Evolutionary conservation across 2,113 vertebrate genomes (phyloP).

Genomic region (Caretta caretta): DNA sequence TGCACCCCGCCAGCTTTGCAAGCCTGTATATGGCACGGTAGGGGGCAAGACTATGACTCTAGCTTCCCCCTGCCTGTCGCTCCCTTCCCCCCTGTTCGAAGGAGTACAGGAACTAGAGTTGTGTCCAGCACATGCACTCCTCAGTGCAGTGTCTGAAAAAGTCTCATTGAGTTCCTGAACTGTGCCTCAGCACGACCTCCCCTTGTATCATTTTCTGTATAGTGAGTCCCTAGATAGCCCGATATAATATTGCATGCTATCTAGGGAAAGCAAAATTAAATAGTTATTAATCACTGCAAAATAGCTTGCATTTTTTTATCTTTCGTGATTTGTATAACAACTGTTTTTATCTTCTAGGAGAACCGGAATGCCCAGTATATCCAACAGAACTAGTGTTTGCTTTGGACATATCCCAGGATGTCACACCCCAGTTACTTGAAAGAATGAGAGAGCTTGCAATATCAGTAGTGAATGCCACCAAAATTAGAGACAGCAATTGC

Average conservation of each 20-base stretch:
- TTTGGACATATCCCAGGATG: slow-evolving; percentile 54
- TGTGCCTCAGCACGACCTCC: not conserved
- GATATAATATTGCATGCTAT: not conserved
- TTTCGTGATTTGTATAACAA: not conserved
- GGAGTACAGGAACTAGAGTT: not conserved
- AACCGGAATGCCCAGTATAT: slow-evolving; percentile 47
- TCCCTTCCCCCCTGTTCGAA: not conserved
- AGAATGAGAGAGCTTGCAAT: slow-evolving; percentile 57
- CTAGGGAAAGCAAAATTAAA: not conserved
- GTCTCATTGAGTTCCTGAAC: not conserved
- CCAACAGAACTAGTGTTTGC: slow-evolving; percentile 69
- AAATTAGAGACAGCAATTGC: slow-evolving; percentile 62
- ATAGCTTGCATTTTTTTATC: not conserved
- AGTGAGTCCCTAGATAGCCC: not conserved
- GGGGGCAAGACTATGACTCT: not conserved
- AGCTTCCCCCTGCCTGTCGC: not conserved
- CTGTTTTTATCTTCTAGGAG: slow-evolving; percentile 29
- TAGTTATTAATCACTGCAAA: not conserved
- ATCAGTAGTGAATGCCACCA: not conserved
- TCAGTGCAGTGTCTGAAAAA: not conserved
- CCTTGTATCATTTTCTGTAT: not conserved
- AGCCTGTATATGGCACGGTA: not conserved
- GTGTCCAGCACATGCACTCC: not conserved
- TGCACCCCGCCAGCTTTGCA: not conserved
- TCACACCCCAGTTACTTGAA: slow-evolving; percentile 33